Evolutionary conservation across 2,888 invertebrate genomes (phyloP), one percentile per base, ranked within the genome.

Genomic region (Terebella lapidaria): DNA sequence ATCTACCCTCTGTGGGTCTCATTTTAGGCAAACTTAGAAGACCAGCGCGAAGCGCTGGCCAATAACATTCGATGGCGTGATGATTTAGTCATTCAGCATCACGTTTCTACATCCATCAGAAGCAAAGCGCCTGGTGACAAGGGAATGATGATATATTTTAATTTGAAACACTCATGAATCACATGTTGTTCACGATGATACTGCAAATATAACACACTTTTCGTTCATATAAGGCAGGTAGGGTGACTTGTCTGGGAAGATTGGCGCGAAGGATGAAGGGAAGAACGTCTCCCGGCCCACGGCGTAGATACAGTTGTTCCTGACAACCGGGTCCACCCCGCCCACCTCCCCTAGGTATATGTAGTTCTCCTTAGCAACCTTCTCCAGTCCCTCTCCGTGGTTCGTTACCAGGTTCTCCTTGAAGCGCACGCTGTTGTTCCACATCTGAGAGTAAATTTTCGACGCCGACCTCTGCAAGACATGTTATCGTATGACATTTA

Each of bases 241-340:
- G 15, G 63, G 56, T 18, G 61, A 63, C 5, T 62, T 35, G 27
- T 63, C 60, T 10, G 61, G 58, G 49, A 63, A 62, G 2, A 61
- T 35, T 3, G 55, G 56, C 10, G 46, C 63, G 30, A 62, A 63
- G 18, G 61, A 63, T 2, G 63, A 54, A 5, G 61, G 61, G 45
- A 59, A 63, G 49, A 62, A 63, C n/a, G 45, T 22, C 47, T 63
- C 62, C 51, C 53, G 59, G 26, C 61, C 63, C 18, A 63, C n/a
- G 15, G 56, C 56, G 28, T 56, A 56, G 25, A 35, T 30, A 52
- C 63, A 63, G 57, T 63, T 59, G 15, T 49, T 56, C 29, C 29
- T 62, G 5, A 63, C 58, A 15, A 51, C 20, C 3, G 60, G 60
- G 10, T 55, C 55, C 2, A 63, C 63, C 20, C 63, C 63, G 15